Evolutionary conservation across 2,888 invertebrate genomes (phyloP).

Genomic region (Acleris emargana): DNA sequence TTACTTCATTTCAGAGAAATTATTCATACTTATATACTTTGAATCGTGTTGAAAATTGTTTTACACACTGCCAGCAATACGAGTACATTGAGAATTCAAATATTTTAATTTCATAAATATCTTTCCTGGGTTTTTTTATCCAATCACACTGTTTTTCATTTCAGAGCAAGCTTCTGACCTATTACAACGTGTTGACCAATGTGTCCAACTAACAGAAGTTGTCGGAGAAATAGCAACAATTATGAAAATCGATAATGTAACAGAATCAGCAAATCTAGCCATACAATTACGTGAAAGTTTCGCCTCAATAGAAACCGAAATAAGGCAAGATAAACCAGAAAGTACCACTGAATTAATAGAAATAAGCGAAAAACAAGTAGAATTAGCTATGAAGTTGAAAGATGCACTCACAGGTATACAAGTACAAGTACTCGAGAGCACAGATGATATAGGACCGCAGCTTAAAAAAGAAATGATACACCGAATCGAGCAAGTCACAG

Average conservation of each 20-base stretch:
- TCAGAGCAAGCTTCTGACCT: constrained; percentile 58
- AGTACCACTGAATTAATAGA: constrained; percentile 21
- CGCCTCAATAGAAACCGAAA: constrained; percentile 39
- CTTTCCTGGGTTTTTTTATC: no score
- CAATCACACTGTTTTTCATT: neutral
- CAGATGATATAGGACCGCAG: constrained; percentile 51
- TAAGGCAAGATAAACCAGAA: constrained; percentile 30
- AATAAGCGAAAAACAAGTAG: constrained; percentile 45
- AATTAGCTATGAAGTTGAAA: constrained; percentile 57
- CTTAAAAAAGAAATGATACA: constrained; percentile 51
- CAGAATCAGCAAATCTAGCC: constrained; percentile 58
- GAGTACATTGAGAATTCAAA: no score
- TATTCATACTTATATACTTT: no score
- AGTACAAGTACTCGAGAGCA: constrained; percentile 54
- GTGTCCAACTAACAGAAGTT: constrained; percentile 65
- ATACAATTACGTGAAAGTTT: constrained; percentile 59
- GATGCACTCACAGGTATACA: constrained; percentile 56
- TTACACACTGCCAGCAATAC: no score
- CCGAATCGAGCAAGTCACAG: constrained; percentile 54
- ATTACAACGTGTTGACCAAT: constrained; percentile 62
- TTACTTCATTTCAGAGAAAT: no score
- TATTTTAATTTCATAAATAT: no score
- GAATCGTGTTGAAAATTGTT: no score
- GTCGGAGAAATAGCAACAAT: constrained; percentile 65
- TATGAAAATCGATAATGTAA: constrained; percentile 57